Percentiles rank a stretch among this genome's conserved stretches.
Conservation (phyloP, 64 coral and sea anemone species). For the Pachyseris speciosa region DNA sequence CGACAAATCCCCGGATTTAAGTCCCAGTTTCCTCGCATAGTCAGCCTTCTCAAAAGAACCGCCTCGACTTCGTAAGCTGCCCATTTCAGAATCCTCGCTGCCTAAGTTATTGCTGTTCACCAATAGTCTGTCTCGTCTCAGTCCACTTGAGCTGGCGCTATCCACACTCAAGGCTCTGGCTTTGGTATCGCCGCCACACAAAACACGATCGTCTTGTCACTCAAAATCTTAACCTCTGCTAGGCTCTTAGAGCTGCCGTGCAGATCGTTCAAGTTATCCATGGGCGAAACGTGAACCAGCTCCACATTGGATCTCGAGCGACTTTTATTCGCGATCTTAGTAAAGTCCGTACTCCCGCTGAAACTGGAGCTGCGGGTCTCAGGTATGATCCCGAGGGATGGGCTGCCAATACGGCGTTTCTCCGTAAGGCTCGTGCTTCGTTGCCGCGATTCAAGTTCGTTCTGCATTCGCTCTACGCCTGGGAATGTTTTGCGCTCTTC, state of each 20-base stretch:
- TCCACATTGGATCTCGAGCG: slow-evolving; percentile 21
- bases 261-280: slow-evolving; percentile 32
- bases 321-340: slow-evolving; percentile 66
- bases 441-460: slow-evolving; percentile 39
- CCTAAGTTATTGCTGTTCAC: slow-evolving; percentile 54
- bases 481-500: slow-evolving; percentile 9
- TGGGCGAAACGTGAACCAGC: not conserved
- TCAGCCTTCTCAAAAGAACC: slow-evolving; percentile 90
- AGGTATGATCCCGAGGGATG: slow-evolving; percentile 83
- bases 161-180: slow-evolving; percentile 73
- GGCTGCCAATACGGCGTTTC: slow-evolving; percentile 80
- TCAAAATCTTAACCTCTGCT: slow-evolving; percentile 89
- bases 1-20: slow-evolving; percentile 85
- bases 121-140: slow-evolving; percentile 81
- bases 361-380: slow-evolving; percentile 91
- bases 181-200: slow-evolving; percentile 58
- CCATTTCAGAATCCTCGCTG: slow-evolving; percentile 56
- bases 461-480: not conserved
- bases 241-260: slow-evolving; percentile 68
- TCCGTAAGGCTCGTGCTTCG: slow-evolving; percentile 82
- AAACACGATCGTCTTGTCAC: slow-evolving; percentile 91
- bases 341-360: slow-evolving; percentile 89
- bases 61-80: slow-evolving; percentile 49
- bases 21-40: slow-evolving; percentile 74
- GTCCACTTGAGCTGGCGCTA: slow-evolving; percentile 58